phyloP scores from a whole-genome alignment of 2,888 invertebrate species.

The Brassicogethes aeneus region DNA sequence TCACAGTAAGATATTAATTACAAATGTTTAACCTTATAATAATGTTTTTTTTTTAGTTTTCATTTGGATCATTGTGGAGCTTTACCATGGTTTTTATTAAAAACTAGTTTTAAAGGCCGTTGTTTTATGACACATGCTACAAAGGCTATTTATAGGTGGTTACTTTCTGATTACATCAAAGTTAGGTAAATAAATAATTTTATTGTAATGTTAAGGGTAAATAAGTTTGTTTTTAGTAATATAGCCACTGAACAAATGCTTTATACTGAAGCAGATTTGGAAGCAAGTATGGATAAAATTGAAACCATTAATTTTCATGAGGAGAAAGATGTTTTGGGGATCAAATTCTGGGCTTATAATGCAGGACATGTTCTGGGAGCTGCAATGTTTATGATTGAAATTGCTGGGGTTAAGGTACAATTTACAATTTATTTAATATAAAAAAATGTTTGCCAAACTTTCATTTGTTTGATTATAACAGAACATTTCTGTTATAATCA shows the following conservation, averaged over 20 bases:
- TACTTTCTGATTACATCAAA: conserved; percentile 98
- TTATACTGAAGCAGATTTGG: conserved; percentile 94
- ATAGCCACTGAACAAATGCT: conserved; percentile 95
- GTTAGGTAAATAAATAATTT: conserved; percentile 42
- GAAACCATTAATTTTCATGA: conserved; percentile 98
- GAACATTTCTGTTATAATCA: too few relatives aligned
- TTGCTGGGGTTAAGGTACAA: conserved; percentile 83
- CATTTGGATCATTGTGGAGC: conserved; percentile 98
- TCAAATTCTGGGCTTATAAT: conserved; percentile 98
- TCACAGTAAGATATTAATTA: conserved; percentile 64
- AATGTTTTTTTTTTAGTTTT: conserved; percentile 44
- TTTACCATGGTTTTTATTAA: conserved; percentile 93
- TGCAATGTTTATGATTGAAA: conserved; percentile 99
- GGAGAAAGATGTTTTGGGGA: conserved; percentile 93
- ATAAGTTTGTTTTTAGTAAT: too few relatives aligned
- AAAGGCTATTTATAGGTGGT: conserved; percentile 98
- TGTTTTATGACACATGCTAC: conserved; percentile 99
- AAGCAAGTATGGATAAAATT: conserved; percentile 97
- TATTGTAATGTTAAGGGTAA: background rate
- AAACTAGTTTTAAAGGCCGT: conserved; percentile 94
- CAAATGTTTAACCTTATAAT: background rate
- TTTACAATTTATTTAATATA: too few relatives aligned
- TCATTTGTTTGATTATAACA: too few relatives aligned
- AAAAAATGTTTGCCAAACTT: too few relatives aligned
- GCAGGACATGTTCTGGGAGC: conserved; percentile 98